Evolutionary conservation across 2,888 invertebrate genomes (phyloP), one percentile per base, ranked within the genome.

Genomic region (Meta bourneti): DNA sequence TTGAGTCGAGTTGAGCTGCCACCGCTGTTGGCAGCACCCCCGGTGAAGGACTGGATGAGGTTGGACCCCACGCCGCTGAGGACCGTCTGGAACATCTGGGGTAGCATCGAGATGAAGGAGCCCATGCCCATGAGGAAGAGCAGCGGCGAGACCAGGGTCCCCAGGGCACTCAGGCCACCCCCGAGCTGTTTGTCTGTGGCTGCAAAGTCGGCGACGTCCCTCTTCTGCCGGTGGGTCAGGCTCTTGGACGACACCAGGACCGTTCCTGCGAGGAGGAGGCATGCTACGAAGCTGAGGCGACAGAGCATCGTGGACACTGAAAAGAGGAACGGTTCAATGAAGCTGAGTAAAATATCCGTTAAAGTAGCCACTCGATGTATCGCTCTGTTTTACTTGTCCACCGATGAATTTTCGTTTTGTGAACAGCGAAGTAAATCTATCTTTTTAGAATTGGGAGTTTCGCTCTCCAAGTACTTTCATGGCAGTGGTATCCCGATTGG

Each of bases 41-140:
- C 84, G 0, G 89, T 92, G 69, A 92, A 92, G 16, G 85, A 79
- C 78, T 87, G 85, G 61, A 89, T 86, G 6, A 92, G 86, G 19
- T 92, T 92, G 9, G 89, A 74, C 1, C 92, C 89, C 13, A 92
- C 92, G 1, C 92, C 92, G 34, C 82, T 85, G 20, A 92, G 54
- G 0, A 92, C 89, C 2, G 89, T 84, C 61, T 92, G 92, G 86
- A 92, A 92, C 89, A 92, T 89, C 49, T 85, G 85, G 5, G 92
- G 92, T 5, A 92, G 81, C 92, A 92, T 92, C n/a, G 92, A 92
- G 34, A 92, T 78, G 79, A 92, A 92, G 7, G 92, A 92, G 1
- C 87, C 87, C 87, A 92, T 83, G 9, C 92, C 92, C 92, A 92
- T 92, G 4, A 92, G 89, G 71, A 92, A 89, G 9, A 92, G 86